Conservation (phyloP, 2,113 vertebrate genomes). For the Pterocles orientalis region DNA sequence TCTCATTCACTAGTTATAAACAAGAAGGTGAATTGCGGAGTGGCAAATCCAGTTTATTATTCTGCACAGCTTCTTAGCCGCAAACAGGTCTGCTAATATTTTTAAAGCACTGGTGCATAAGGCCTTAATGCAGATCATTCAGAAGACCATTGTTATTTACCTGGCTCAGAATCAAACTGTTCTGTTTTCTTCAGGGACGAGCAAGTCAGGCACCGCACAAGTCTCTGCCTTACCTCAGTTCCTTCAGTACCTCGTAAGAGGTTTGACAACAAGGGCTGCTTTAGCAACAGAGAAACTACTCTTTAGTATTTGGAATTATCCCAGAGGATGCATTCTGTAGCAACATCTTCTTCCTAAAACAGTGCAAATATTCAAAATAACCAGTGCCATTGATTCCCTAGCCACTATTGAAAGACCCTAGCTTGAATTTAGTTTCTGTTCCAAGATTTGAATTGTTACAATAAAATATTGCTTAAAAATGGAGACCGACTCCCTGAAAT, state of each 20-base stretch:
- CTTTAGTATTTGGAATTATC: neutral
- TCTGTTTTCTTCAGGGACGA: neutral
- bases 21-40: neutral
- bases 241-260: neutral
- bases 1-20: neutral
- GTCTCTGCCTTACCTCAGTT: neutral
- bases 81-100: neutral
- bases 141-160: neutral
- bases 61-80: neutral
- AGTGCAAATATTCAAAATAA: neutral
- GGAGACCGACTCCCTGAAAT: neutral
- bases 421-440: neutral
- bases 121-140: neutral
- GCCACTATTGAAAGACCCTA: neutral
- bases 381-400: neutral
- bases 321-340: neutral
- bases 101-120: neutral
- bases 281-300: neutral
- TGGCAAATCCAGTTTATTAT: neutral
- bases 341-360: neutral
- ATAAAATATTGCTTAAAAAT: neutral
- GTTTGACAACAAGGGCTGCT: neutral
- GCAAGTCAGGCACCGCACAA: neutral
- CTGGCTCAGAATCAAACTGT: neutral
- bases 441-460: neutral